Base-by-base conservation (phyloP, 2,888 invertebrate genomes). In the Zygogramma bicolorata region DNA sequence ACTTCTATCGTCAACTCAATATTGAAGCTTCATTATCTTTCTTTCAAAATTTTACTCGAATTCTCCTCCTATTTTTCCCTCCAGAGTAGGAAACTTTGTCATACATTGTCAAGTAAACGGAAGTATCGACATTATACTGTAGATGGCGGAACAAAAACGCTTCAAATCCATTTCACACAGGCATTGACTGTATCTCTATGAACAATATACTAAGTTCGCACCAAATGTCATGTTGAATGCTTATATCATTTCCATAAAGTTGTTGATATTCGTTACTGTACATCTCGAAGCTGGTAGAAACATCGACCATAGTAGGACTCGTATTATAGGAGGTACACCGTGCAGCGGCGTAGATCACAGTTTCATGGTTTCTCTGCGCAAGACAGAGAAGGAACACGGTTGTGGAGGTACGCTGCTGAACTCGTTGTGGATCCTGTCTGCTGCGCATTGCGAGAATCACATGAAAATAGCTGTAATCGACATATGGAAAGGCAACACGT, bases 381-480 rank as follows among this genome's bases (percentile, higher is more conserved):
- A 20, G 3, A 5, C 22, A 13, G n/a, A 13, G 0, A 22, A 25
- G 22, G 3, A 13, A 2, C 61, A 61, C 25, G 4, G 7, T 8
- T 62, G 62, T 27, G 62, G 40, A 1, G 62, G 62, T 22, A 25
- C 62, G 8, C 42, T 62, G 25, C 5, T 62, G 15, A 62, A 18
- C 62, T 27, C 42, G 1, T 40, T 42, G 4, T 62, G 62, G 62
- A 27, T 62, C 15, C 42, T 62, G 5, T 25, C 62, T n/a, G 62
- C 62, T 7, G 62, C 62, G 3, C 62, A 62, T 7, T 62, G 62
- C 42, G 15, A 62, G n/a, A 25, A n/a, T n/a, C 8, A 1, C 25
- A 15, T 25, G 25, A 40, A 42, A 29, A 27, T 42, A 15, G 62
- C 62, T 18, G 3, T 42, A 25, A 40, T 40, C 25, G 42, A 42